phyloP scores from a whole-genome alignment of 2,797 vertebrate species.

The Smutsia temminckii region DNA sequence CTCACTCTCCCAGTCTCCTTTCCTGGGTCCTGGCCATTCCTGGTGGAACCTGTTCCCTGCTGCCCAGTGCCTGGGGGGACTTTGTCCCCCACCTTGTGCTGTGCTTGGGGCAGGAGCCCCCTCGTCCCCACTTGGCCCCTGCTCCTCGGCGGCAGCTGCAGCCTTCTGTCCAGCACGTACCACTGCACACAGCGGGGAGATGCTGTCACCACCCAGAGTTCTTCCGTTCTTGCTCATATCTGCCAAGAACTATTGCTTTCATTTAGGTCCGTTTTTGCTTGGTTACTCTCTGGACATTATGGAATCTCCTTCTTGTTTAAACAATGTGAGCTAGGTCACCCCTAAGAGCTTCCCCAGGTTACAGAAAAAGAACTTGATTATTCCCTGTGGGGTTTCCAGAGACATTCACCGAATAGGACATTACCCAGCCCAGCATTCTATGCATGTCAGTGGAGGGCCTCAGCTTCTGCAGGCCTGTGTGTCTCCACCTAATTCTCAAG shows the following conservation, averaged over 20 bases:
- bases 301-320: not conserved
- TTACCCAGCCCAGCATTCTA: not conserved
- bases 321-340: not conserved
- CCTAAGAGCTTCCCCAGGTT: not conserved
- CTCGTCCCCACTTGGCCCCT: not conserved
- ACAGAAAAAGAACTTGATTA: not conserved
- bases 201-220: not conserved
- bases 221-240: not conserved
- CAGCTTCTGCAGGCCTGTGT: not conserved
- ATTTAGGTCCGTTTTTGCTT: not conserved
- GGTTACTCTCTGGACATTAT: not conserved
- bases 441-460: not conserved
- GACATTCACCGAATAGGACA: not conserved
- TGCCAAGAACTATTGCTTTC: not conserved
- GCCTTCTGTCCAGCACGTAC: not conserved
- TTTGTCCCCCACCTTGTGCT: rapidly evolving
- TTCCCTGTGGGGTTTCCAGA: not conserved
- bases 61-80: not conserved
- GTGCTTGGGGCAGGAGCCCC: not conserved
- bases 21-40: not conserved
- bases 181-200: not conserved
- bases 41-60: not conserved
- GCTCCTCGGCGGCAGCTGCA: not conserved
- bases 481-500: not conserved
- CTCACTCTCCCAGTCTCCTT: not conserved